Evolutionary conservation across 2,797 vertebrate genomes (phyloP).

Genomic region (Gadopsis marmoratus): DNA sequence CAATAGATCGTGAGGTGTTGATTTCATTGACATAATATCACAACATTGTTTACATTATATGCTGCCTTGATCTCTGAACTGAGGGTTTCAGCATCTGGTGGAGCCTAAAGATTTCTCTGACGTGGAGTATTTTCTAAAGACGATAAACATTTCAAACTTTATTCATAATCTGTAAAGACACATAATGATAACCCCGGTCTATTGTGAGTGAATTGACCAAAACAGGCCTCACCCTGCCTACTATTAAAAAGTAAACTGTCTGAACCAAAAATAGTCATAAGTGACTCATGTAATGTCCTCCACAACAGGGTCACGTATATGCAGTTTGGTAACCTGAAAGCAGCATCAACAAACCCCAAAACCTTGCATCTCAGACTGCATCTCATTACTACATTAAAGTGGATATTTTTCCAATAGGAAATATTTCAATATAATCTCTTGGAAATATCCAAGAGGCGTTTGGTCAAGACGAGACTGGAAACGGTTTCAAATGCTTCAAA

Average conservation of each 20-base stretch:
- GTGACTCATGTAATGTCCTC: conserved; percentile 33
- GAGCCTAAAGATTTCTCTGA: neutral
- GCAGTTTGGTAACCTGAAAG: conserved; percentile 9
- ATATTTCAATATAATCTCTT: too few species aligned
- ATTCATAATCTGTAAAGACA: neutral
- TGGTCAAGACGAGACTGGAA: neutral
- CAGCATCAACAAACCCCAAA: conserved; percentile 1
- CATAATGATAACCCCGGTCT: neutral
- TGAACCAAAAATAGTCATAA: conserved; percentile 23
- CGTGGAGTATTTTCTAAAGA: neutral
- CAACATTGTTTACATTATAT: too few species aligned
- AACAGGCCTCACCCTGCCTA: neutral
- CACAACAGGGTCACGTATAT: conserved; percentile 11
- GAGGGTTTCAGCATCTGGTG: neutral
- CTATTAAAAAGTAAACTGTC: conserved; percentile 21
- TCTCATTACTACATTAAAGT: neutral
- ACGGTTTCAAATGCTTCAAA: neutral
- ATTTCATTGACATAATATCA: neutral
- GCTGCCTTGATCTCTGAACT: neutral
- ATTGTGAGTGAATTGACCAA: conserved; percentile 6
- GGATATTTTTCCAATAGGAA: neutral
- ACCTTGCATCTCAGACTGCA: neutral
- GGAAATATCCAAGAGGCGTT: neutral
- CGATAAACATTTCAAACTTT: neutral
- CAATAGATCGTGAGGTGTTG: neutral